A percentile compares a stretch with the other conserved stretches of the same genome.
Conservation (phyloP, 2,888 invertebrate species). For the Sphecodes monilicornis region DNA sequence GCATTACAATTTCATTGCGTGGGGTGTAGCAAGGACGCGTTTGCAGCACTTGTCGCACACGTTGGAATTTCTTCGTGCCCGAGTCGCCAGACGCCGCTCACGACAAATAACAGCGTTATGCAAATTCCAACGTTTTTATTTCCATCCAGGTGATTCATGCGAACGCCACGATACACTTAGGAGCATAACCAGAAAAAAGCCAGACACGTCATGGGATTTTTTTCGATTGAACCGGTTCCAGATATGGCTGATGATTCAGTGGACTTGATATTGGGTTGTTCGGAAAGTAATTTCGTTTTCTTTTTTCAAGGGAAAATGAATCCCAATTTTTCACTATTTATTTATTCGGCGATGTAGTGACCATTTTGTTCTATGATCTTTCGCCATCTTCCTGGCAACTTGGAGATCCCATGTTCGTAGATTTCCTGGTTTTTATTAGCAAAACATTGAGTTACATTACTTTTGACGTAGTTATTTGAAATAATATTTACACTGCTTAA, state of each 20-base stretch:
- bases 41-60: slow-evolving; percentile 52
- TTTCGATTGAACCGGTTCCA: slow-evolving; percentile 32
- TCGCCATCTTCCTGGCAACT: too few species aligned
- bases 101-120: slow-evolving; percentile 61
- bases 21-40: slow-evolving; percentile 69
- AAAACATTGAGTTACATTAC: too few species aligned
- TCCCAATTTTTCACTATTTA: too few species aligned
- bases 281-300: too few species aligned
- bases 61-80: slow-evolving; percentile 51
- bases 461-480: too few species aligned
- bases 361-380: too few species aligned
- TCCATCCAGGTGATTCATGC: slow-evolving; percentile 50
- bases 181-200: slow-evolving; percentile 15
- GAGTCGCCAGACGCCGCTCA: slow-evolving; percentile 40
- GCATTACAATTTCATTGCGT: slow-evolving; percentile 56
- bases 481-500: too few species aligned
- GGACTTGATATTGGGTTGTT: neutral
- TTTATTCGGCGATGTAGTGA: too few species aligned
- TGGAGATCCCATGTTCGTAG: too few species aligned
- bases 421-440: too few species aligned
- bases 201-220: slow-evolving; percentile 42
- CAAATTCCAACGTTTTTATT: slow-evolving; percentile 49
- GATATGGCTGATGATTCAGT: slow-evolving; percentile 34
- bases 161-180: slow-evolving; percentile 33
- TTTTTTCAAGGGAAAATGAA: too few species aligned